Conservation (phyloP, 2,888 invertebrate species). For the Drosophila formosana region DNA sequence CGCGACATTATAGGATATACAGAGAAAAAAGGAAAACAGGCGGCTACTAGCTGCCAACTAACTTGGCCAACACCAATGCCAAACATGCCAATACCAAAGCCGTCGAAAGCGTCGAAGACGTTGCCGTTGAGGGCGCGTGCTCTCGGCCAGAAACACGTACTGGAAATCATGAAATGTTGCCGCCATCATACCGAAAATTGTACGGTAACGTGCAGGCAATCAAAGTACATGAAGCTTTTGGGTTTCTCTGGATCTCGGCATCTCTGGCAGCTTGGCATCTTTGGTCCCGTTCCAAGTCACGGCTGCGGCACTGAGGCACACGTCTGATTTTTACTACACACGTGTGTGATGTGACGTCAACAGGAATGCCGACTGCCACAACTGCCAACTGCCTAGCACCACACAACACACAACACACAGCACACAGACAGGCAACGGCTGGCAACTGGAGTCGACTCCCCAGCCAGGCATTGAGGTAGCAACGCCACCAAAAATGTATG, state of each 20-base stretch:
- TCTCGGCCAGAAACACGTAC: conserved; percentile 71
- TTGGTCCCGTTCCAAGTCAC: conserved; percentile 38
- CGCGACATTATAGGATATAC: conserved; percentile 22
- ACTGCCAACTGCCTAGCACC: conserved; percentile 26
- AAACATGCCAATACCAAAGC: background rate
- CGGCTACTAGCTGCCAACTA: conserved; percentile 28
- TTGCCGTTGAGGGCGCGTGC: conserved; percentile 57
- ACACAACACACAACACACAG: conserved; percentile 6
- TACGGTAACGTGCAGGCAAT: conserved; percentile 80
- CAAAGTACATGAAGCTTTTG: conserved; percentile 66
- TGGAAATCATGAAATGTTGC: conserved; percentile 82
- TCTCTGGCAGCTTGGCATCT: background rate
- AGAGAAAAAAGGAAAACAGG: conserved; percentile 20
- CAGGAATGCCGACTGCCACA: conserved; percentile 61
- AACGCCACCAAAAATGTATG: conserved; percentile 56
- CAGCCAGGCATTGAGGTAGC: conserved; percentile 17
- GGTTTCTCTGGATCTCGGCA: background rate
- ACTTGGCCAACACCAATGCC: conserved; percentile 31
- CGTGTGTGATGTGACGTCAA: conserved; percentile 75
- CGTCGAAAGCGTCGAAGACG: background rate
- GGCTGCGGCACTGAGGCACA: conserved; percentile 48
- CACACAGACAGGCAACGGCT: conserved; percentile 11
- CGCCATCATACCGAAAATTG: conserved; percentile 79
- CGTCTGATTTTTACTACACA: conserved; percentile 76
- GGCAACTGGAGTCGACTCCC: conserved; percentile 12